These are phyloP conservation scores for Zingel zingel DNA, from an alignment of 2,113 vertebrate genomes.

Conservation along the genomic window DNA sequence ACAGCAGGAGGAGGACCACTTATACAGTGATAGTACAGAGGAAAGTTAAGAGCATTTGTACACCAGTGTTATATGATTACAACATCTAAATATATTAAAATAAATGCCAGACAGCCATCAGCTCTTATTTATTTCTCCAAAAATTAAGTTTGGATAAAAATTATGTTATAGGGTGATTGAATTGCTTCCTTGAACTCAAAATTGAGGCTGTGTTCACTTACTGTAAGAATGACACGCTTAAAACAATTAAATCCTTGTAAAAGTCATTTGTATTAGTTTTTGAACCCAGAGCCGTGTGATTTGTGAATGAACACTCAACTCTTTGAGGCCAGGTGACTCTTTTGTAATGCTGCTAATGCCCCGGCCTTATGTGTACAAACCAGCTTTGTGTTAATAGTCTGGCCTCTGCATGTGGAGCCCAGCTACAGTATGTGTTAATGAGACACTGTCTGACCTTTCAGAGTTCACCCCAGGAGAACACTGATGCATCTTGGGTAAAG, in stretches of 20 bases:
- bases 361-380: background rate
- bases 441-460: slow-evolving; percentile 79
- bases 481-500: slow-evolving; percentile 77
- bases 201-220: background rate
- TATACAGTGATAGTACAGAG: slow-evolving; percentile 22
- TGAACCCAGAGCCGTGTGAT: background rate
- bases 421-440: slow-evolving; percentile 68
- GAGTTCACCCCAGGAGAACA: slow-evolving; percentile 81
- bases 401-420: slow-evolving; percentile 48
- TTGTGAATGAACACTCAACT: slow-evolving; percentile 7
- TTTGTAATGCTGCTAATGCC: background rate
- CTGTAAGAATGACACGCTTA: background rate
- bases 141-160: background rate
- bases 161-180: background rate
- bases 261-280: background rate
- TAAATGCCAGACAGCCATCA: background rate
- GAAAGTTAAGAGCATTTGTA: slow-evolving; percentile 26
- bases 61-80: background rate
- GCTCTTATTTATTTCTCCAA: background rate
- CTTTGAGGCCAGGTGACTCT: slow-evolving; percentile 2
- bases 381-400: slow-evolving; percentile 28
- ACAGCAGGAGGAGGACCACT: slow-evolving; percentile 34
- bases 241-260: background rate
- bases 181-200: background rate
- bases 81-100: slow-evolving; percentile 10